A percentile compares a stretch with the other conserved stretches of the same genome.
Conservation (phyloP, 2,113 vertebrate genomes). For the Sylvia atricapilla region DNA sequence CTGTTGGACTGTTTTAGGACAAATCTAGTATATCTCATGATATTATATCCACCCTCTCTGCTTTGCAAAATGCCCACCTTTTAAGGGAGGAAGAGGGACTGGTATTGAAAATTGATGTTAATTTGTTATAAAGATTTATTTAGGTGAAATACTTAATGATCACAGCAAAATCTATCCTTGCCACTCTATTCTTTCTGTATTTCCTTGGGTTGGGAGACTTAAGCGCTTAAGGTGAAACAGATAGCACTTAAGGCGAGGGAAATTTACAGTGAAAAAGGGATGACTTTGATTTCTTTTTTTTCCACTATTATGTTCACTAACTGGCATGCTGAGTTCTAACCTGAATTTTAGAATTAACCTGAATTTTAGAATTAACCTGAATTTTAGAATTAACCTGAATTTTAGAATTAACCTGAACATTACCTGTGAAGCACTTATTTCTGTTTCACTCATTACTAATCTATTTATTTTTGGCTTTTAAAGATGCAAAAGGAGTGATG, state of each 20-base stretch:
- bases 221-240: neutral
- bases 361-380: neutral
- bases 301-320: neutral
- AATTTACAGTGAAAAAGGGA: neutral
- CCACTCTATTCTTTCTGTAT: neutral
- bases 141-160: neutral
- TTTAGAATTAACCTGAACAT: slow-evolving; percentile 33
- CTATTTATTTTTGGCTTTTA: slow-evolving; percentile 69
- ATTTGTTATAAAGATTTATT: neutral
- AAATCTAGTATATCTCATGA: neutral
- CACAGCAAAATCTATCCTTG: neutral
- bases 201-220: neutral
- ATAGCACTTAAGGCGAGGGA: neutral
- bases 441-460: slow-evolving; percentile 71
- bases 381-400: neutral
- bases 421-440: slow-evolving; percentile 53
- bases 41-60: neutral
- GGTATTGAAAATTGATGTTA: neutral
- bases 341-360: neutral
- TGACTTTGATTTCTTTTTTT: neutral
- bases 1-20: neutral
- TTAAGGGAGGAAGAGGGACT: neutral
- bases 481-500: slow-evolving; percentile 84
- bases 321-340: slow-evolving; percentile 32
- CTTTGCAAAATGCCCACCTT: neutral